Base-by-base conservation (phyloP, 2,888 invertebrate species). In the Trisateles emortualis region DNA sequence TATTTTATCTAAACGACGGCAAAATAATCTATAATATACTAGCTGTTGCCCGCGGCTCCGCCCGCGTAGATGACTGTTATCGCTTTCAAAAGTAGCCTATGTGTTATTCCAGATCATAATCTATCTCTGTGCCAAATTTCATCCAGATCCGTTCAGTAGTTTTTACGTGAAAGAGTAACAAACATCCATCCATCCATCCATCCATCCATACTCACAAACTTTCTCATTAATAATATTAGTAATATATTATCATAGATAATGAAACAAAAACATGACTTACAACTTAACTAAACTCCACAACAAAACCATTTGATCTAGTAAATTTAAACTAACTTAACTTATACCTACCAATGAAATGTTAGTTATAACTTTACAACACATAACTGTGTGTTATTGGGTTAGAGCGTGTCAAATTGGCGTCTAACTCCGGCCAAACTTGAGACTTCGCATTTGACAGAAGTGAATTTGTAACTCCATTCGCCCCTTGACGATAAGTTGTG, bases 371-470 rank as follows among this genome's bases (percentile, higher is more conserved):
- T 70, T 42, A 46, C 43, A 39, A 44, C 61, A 59, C 67, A 68
- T 68, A 71, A 68, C 68, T 63, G 50, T 58, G 55, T 70, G 65
- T 79, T 76, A 87, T 87, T 81, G 78, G 79, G 81, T 87, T 84
- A 80, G 74, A 62, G 77, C 76, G 83, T 85, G 86, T 87, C 86
- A 83, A 81, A 83, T 76, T 77, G 79, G 74, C 72, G 66, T 59
- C 62, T 68, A 74, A 77, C 77, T 76, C 72, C 65, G 65, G 64
- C 68, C 68, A 73, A 86, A 87, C 79, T 87, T 83, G 64, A 65
- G 74, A 63, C 68, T 74, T 72, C 61, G 63, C 64, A 72, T 78
- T 76, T 72, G 79, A 78, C 75, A 72, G 69, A 78, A 81, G 77
- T 76, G 76, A 81, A 81, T 84, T 85, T 74, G 78, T 77, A 85